phyloP scores from a whole-genome alignment of 2,113 vertebrate species.

The Antidorcas marsupialis region DNA sequence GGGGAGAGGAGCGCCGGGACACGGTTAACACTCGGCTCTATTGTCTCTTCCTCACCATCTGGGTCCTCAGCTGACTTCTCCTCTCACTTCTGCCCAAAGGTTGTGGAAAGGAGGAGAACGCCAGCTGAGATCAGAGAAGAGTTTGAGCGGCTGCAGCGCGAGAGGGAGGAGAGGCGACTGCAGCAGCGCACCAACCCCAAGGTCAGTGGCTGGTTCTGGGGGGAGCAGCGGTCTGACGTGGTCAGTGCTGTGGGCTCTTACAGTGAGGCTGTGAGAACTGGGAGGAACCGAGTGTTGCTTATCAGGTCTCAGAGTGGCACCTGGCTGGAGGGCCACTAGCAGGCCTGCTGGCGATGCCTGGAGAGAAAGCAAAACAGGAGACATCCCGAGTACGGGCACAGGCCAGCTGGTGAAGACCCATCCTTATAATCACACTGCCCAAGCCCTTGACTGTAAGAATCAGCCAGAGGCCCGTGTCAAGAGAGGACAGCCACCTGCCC shows the following conservation, averaged over 20 bases:
- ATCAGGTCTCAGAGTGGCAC: background rate
- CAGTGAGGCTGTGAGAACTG: background rate
- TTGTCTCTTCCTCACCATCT: background rate
- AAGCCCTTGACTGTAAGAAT: background rate
- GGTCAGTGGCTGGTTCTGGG: constrained; percentile 75
- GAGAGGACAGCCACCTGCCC: background rate
- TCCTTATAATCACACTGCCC: rapidly evolving
- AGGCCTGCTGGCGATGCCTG: background rate
- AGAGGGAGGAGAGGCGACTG: constrained; percentile 93
- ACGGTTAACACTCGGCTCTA: rapidly evolving
- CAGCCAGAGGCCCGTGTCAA: background rate
- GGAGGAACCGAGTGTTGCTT: background rate
- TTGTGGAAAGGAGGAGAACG: constrained; percentile 94
- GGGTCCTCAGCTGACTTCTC: background rate
- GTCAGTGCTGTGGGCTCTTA: background rate
- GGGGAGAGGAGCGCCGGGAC: rapidly evolving
- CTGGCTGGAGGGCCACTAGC: background rate
- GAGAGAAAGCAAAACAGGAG: background rate
- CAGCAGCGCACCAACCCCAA: constrained; percentile 98
- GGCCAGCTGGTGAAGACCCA: background rate
- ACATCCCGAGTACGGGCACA: background rate
- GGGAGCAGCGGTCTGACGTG: rapidly evolving
- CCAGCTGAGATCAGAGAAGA: constrained; percentile 96
- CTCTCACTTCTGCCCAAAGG: constrained; percentile 76
- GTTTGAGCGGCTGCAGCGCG: constrained; percentile 94